Evolutionary conservation across 2,888 invertebrate genomes (phyloP).

Genomic region (Eulithis testata): DNA sequence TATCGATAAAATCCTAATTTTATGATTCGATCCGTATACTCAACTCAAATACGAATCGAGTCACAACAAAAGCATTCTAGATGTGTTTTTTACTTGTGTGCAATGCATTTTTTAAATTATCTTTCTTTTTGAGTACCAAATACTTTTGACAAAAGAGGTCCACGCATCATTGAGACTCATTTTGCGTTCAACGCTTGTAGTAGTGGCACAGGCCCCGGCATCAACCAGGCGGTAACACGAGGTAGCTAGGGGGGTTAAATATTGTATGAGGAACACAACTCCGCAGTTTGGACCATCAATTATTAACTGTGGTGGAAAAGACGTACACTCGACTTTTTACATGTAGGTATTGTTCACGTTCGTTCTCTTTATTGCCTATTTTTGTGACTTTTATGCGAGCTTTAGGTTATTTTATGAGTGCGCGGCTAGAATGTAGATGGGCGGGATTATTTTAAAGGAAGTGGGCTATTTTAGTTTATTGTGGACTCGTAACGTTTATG

Average conservation of each 20-base stretch:
- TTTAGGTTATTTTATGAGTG: conserved; percentile 69
- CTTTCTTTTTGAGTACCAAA: too few species aligned
- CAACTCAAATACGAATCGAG: too few species aligned
- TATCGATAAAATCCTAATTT: too few species aligned
- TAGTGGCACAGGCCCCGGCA: conserved; percentile 41
- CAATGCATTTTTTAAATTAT: too few species aligned
- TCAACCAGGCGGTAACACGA: conserved; percentile 77
- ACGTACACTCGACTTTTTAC: conserved; percentile 74
- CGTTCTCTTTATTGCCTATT: conserved; percentile 74
- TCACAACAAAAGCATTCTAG: too few species aligned
- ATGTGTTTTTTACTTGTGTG: too few species aligned
- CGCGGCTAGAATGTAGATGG: conserved; percentile 45
- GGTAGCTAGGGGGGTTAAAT: conserved; percentile 68
- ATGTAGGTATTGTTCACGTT: conserved; percentile 68
- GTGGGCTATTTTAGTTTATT: conserved; percentile 20
- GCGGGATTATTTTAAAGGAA: conserved; percentile 40
- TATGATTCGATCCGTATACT: too few species aligned
- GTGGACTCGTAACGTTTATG: not conserved
- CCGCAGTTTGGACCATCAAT: conserved; percentile 82
- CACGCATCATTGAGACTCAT: too few species aligned
- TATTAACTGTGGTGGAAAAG: conserved; percentile 79
- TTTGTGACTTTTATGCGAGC: conserved; percentile 71
- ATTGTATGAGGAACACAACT: conserved; percentile 83
- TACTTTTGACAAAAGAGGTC: too few species aligned
- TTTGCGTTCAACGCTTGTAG: too few species aligned